Conservation (phyloP, 2,113 vertebrate species). For the Cebidichthys violaceus region DNA sequence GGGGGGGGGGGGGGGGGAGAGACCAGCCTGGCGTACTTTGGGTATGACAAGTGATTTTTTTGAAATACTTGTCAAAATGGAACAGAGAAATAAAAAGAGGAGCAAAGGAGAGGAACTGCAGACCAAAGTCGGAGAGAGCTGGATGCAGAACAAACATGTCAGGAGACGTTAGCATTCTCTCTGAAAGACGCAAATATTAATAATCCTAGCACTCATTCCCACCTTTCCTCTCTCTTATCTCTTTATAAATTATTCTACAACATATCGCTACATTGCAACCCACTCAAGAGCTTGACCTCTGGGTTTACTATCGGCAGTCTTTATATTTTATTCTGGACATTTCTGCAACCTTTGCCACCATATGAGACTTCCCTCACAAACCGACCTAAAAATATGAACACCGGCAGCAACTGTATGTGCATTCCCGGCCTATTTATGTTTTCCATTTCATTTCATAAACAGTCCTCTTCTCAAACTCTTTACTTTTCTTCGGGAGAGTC, state of each 20-base stretch:
- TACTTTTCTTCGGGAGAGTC: conserved; percentile 42
- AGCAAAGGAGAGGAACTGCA: conserved; percentile 52
- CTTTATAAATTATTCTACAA: conserved; percentile 58
- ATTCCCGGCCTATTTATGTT: conserved; percentile 50
- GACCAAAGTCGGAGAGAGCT: conserved; percentile 63
- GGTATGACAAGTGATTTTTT: conserved; percentile 77
- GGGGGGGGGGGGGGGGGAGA: neutral
- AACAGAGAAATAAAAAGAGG: conserved; percentile 54
- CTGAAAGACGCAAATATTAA: conserved; percentile 62
- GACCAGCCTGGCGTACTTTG: conserved; percentile 61
- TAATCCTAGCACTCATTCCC: conserved; percentile 44
- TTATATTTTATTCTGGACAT: conserved; percentile 42
- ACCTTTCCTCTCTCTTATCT: conserved; percentile 46
- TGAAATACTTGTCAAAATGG: conserved; percentile 67
- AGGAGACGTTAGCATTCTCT: conserved; percentile 67
- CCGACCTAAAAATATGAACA: conserved; percentile 63
- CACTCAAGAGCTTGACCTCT: conserved; percentile 59
- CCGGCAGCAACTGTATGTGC: conserved; percentile 44
- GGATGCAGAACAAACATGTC: conserved; percentile 78
- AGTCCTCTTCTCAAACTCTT: conserved; percentile 40
- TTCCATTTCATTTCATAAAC: conserved; percentile 38
- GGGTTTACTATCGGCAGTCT: conserved; percentile 41
- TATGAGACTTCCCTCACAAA: conserved; percentile 55
- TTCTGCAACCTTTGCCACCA: conserved; percentile 58
- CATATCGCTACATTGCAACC: conserved; percentile 48